phyloP scores from a whole-genome alignment of 2,888 invertebrate species.

The Melanostoma scalare region DNA sequence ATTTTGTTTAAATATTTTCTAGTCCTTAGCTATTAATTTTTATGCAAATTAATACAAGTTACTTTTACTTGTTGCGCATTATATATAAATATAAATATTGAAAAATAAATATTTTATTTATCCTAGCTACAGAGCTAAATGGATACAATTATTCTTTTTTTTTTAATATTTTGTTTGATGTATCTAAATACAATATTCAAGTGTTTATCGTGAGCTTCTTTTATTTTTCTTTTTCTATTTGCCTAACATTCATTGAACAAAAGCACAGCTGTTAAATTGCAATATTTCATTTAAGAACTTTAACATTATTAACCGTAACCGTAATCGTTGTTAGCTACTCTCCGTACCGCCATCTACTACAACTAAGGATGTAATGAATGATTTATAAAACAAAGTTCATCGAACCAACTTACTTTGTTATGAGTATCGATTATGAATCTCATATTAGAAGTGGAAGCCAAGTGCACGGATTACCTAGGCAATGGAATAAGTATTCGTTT shows the following conservation, averaged over 20 bases:
- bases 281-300: slow-evolving; percentile 38
- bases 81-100: slow-evolving; percentile 27
- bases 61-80: slow-evolving; percentile 68
- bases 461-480: slow-evolving; percentile 31
- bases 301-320: slow-evolving; percentile 38
- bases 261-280: slow-evolving; percentile 46
- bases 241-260: slow-evolving; percentile 36
- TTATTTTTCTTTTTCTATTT: slow-evolving; percentile 8
- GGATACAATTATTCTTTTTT: slow-evolving; percentile 20
- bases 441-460: slow-evolving; percentile 30
- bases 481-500: slow-evolving; percentile 40
- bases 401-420: slow-evolving; percentile 46
- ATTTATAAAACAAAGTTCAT: slow-evolving; percentile 34
- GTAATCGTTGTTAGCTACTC: slow-evolving; percentile 34
- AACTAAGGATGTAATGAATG: neutral
- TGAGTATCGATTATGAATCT: slow-evolving; percentile 44
- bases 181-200: neutral
- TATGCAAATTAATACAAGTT: slow-evolving; percentile 63
- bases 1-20: slow-evolving; percentile 32
- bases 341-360: slow-evolving; percentile 12
- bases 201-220: slow-evolving; percentile 32
- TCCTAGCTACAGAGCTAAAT: slow-evolving; percentile 65
- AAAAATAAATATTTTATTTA: slow-evolving; percentile 71
- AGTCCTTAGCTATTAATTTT: slow-evolving; percentile 46
- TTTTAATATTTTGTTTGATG: slow-evolving; percentile 11